A percentile compares a stretch with the other conserved stretches of the same genome.
Evolutionary conservation across 2,797 vertebrate species (phyloP).

Genomic region (Spinus pinus): DNA sequence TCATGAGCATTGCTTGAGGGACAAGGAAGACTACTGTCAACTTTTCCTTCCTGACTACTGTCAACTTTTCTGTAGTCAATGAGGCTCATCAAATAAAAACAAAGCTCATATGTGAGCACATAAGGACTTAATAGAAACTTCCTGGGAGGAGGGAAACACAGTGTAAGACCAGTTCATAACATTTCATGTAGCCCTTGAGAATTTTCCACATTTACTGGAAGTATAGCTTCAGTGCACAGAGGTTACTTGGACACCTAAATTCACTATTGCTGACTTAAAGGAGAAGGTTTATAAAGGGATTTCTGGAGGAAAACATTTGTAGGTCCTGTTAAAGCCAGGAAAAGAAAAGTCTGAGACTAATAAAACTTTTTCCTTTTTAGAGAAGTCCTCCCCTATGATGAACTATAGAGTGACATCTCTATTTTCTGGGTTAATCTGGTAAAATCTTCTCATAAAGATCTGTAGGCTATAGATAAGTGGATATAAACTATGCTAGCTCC

Average conservation of each 20-base stretch:
- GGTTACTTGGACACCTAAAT: neutral
- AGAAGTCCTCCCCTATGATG: neutral
- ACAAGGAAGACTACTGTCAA: neutral
- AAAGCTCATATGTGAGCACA: fast-evolving
- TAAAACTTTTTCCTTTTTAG: neutral
- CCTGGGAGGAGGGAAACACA: neutral
- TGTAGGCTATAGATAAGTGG: neutral
- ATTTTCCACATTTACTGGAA: neutral
- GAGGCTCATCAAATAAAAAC: neutral
- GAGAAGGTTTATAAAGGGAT: neutral
- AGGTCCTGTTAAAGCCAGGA: neutral
- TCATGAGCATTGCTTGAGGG: neutral
- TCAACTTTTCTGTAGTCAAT: neutral
- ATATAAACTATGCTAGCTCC: neutral
- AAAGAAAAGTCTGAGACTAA: neutral
- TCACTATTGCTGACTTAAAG: neutral
- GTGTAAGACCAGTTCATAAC: neutral
- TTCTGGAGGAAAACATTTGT: neutral
- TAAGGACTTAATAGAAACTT: neutral
- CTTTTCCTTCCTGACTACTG: neutral
- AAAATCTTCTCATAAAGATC: neutral
- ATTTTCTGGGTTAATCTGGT: neutral
- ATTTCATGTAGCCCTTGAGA: neutral
- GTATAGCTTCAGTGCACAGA: neutral
- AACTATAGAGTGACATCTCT: neutral